These are phyloP conservation scores for Fistularia commersonii DNA, from an alignment of 2,797 vertebrate genomes.

Conservation along the genomic window DNA sequence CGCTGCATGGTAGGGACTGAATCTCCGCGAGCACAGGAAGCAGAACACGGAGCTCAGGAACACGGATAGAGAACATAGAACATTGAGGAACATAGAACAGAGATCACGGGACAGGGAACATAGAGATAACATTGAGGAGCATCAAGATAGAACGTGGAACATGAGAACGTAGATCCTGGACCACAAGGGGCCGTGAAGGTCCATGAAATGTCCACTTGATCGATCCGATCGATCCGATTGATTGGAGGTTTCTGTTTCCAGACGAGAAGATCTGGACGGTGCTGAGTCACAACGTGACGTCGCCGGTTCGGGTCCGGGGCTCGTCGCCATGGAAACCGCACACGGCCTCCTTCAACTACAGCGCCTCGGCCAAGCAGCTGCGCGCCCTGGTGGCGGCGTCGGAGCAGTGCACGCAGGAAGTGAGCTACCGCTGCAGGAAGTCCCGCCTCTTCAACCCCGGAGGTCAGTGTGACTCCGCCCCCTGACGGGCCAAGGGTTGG, in stretches of 20 bases:
- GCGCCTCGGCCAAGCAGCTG: slow-evolving; percentile 79
- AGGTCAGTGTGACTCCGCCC: slow-evolving; percentile 72
- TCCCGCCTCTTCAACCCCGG: slow-evolving; percentile 91
- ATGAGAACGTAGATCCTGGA: no score
- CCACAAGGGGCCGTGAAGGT: no score
- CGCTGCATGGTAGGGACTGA: no score
- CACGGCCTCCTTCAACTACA: slow-evolving; percentile 81
- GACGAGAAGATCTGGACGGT: slow-evolving; percentile 85
- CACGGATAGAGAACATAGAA: no score
- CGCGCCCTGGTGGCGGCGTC: slow-evolving; percentile 81
- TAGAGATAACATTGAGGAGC: no score
- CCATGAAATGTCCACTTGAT: no score
- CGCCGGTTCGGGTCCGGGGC: slow-evolving; percentile 78
- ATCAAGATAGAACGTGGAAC: no score
- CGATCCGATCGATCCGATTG: background rate
- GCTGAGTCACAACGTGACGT: slow-evolving; percentile 83
- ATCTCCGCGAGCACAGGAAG: no score
- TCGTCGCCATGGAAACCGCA: slow-evolving; percentile 75
- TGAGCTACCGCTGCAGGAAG: slow-evolving; percentile 85
- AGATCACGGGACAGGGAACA: no score
- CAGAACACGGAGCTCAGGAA: no score
- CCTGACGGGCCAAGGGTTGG: no score
- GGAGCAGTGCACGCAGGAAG: slow-evolving; percentile 91
- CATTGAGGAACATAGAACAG: no score
- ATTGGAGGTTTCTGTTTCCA: background rate